Base-by-base conservation (phyloP, 2,888 invertebrate genomes). In the Nebria salina region DNA sequence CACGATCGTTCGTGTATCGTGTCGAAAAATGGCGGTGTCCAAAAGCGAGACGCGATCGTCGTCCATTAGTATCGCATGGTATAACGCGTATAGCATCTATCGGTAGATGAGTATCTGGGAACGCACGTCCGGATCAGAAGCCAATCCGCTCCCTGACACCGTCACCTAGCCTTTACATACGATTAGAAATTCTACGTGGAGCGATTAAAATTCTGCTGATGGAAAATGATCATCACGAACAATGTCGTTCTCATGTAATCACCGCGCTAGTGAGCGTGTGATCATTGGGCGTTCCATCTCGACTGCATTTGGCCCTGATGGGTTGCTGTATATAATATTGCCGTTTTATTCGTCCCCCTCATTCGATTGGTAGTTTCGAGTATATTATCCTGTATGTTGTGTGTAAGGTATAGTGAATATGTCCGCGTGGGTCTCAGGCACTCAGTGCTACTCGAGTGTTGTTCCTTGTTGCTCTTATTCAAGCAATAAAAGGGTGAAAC, bases 401-500 rank as follows among this genome's bases (percentile, higher is more conserved):
- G 9, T 8, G 43, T 6, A 8, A 43, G 43, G 7, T 43, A 43
- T 43, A 64, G 25, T 75, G 54, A 5, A 34, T 75, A 54, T n/a
- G 75, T 54, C n/a, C 42, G 15, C 15, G 64, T 64, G 64, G 20
- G 75, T 75, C 75, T 54, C 54, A 9, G 26, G 54, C 75, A n/a
- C 20, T 20, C 9, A 41, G 75, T 75, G 75, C 64, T 25, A 25
- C 75, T 42, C 34, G 73, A 42, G 34, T 43, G 6, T 42, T 34
- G 34, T 25, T 34, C 73, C 73, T 73, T 34, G 15, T 42, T 34
- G 73, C 43, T 15, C 73, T 73, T 34, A 26, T 73, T 25, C 43
- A 73, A 15, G 13, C 64, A 64, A 72, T 72, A 34, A 79, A 79
- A 79, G 79, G 75, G 79, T 79, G 75, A 74, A 43, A 79, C 68